Base-by-base conservation (phyloP, 2,113 vertebrate species). In the Lepisosteus osseus region DNA sequence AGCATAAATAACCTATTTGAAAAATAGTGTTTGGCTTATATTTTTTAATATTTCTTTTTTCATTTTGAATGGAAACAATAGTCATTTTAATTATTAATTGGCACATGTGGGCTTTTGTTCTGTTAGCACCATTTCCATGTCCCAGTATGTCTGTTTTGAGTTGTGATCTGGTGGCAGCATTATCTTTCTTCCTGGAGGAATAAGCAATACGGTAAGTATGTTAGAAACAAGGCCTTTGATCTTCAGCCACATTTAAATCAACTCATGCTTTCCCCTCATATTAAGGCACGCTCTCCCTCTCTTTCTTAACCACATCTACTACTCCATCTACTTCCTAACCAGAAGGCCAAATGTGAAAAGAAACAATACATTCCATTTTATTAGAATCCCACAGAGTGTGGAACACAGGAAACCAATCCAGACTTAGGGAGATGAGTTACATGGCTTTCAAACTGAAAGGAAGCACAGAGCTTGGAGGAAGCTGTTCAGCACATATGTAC, bases 321-420 rank as follows among this genome's bases (percentile, higher is more conserved):
- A 29, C 59, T 61, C 14, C 14, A 61, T 29, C 14, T 61, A 14
- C 17, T 61, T 61, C 14, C 59, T 13, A 29, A 61, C 6, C 14
- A 29, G 17, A 6, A 61, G 59, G 13, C 13, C 59, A 61, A 61
- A 29, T 29, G 29, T 29, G 29, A 29, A 29, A 29, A 29, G 29
- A 29, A 29, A 61, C 17, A 29, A 61, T 61, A 61, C 14, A 15
- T 13, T 61, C 13, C 6, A 61, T 61, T 61, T 61, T 61, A 61
- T 61, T 61, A 13, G 59, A 61, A 61, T 61, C 14, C 59, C 59
- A 29, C 59, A 61, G 59, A 61, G 59, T 61, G 59, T 29, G 7
- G 6, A 7, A 29, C 59, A 61, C 59, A 61, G 59, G 59, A 61
- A 61, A 61, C 59, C 59, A 61, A 14, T 14, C 59, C 59, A 61